phyloP scores from a whole-genome alignment of 2,113 vertebrate genomes.

The Hemiscyllium ocellatum region DNA sequence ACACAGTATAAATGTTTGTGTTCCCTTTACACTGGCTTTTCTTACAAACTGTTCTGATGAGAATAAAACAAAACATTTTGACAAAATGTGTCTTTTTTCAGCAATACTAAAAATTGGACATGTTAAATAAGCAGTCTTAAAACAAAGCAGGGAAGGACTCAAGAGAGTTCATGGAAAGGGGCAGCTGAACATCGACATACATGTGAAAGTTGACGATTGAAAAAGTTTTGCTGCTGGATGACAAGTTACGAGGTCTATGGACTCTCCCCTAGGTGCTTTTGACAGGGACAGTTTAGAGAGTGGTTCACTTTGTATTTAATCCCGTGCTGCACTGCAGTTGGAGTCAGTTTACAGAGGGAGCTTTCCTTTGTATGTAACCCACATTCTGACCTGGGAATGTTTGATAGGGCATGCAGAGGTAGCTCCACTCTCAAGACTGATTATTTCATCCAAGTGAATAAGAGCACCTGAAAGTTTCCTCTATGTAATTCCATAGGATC shows the following conservation, averaged over 20 bases:
- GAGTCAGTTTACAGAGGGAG: too few species aligned
- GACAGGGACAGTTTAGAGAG: too few species aligned
- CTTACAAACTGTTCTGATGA: too few species aligned
- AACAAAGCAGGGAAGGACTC: background rate
- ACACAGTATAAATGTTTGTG: too few species aligned
- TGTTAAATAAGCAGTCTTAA: background rate
- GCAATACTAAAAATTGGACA: background rate
- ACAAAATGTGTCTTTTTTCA: background rate
- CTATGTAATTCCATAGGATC: background rate
- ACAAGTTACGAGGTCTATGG: background rate
- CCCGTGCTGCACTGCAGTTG: too few species aligned
- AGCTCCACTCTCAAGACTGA: background rate
- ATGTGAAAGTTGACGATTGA: background rate
- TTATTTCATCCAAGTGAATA: background rate
- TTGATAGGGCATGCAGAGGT: too few species aligned
- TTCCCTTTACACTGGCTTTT: too few species aligned
- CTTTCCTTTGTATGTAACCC: too few species aligned
- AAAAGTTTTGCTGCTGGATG: background rate
- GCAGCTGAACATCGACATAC: background rate
- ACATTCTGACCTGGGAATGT: too few species aligned
- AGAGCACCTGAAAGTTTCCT: background rate
- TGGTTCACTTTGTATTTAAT: too few species aligned
- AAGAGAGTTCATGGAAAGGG: background rate
- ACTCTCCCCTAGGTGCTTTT: background rate
- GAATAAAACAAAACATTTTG: too few species aligned